A percentile compares a stretch with the other conserved stretches of the same genome.
phyloP scores from a whole-genome alignment of 2,113 vertebrate genomes.

The Urocynchramus pylzowi region DNA sequence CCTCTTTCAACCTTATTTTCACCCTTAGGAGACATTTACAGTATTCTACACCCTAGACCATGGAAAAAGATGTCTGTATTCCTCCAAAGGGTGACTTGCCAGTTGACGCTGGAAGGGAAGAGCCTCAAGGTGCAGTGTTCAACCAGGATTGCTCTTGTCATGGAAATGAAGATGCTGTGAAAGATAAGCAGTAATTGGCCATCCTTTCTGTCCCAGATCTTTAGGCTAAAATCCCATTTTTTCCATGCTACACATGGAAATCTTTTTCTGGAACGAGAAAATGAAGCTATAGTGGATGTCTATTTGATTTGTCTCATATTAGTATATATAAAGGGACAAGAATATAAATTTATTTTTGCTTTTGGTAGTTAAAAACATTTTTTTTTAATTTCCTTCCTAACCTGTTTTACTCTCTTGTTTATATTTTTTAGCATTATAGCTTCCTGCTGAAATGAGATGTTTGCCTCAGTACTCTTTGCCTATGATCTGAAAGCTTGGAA shows the following conservation, averaged over 20 bases:
- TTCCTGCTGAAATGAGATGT: neutral
- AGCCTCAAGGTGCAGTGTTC: neutral
- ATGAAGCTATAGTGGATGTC: neutral
- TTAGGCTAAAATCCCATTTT: neutral
- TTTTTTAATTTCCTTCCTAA: neutral
- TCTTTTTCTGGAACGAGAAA: neutral
- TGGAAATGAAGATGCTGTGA: neutral
- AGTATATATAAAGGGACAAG: neutral
- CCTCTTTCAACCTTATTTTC: neutral
- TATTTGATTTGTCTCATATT: neutral
- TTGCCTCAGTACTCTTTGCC: neutral
- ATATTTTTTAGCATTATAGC: neutral
- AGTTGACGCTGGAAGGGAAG: neutral
- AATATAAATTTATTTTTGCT: neutral
- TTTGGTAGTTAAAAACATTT: neutral
- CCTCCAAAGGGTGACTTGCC: neutral
- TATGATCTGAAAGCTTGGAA: neutral
- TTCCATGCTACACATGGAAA: neutral
- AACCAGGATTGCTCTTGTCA: neutral
- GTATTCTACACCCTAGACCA: neutral
- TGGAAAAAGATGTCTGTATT: neutral
- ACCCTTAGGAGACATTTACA: neutral
- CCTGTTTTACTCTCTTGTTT: neutral
- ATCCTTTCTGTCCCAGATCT: neutral
- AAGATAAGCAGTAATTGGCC: neutral